These are phyloP conservation scores for Mellilla xanthometata DNA, from an alignment of 2,888 invertebrate species.

Conservation along the genomic window DNA sequence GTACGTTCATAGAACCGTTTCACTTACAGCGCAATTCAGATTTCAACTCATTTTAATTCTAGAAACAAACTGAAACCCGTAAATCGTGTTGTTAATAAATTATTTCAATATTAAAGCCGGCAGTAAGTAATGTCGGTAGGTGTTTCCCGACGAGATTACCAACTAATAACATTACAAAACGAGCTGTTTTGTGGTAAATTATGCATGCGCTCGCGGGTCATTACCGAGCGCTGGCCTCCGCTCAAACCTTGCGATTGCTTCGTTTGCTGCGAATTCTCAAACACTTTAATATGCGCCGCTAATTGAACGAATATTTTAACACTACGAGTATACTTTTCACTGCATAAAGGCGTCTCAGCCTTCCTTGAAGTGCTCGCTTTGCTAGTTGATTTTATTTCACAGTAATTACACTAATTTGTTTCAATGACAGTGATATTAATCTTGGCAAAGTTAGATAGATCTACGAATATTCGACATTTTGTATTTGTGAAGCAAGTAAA, in stretches of 20 bases:
- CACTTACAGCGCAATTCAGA: too few relatives aligned
- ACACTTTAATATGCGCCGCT: slow-evolving; percentile 39
- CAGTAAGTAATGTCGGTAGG: slow-evolving; percentile 74
- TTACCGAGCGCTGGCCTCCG: slow-evolving; percentile 71
- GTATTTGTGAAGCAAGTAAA: too few relatives aligned
- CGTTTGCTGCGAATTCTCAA: slow-evolving; percentile 43
- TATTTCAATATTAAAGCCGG: slow-evolving; percentile 76
- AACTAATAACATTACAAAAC: slow-evolving; percentile 82
- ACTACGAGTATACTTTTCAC: background rate
- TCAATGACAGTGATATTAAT: too few relatives aligned
- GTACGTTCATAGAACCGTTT: too few relatives aligned
- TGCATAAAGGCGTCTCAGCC: too few relatives aligned
- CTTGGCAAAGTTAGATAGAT: too few relatives aligned
- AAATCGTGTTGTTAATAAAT: slow-evolving; percentile 66
- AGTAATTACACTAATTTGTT: too few relatives aligned
- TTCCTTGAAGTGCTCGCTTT: too few relatives aligned
- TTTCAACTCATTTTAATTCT: slow-evolving; percentile 16
- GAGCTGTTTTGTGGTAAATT: slow-evolving; percentile 78
- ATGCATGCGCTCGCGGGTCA: slow-evolving; percentile 81
- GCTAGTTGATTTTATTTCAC: too few relatives aligned
- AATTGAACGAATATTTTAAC: slow-evolving; percentile 31
- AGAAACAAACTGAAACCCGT: slow-evolving; percentile 30
- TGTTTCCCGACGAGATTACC: slow-evolving; percentile 77
- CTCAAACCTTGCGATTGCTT: slow-evolving; percentile 63
- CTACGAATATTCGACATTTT: too few relatives aligned